A percentile compares a stretch with the other conserved stretches of the same genome.
These are phyloP conservation scores for Distichodus sexfasciatus DNA, from an alignment of 2,797 vertebrate genomes.

Conservation along the genomic window DNA sequence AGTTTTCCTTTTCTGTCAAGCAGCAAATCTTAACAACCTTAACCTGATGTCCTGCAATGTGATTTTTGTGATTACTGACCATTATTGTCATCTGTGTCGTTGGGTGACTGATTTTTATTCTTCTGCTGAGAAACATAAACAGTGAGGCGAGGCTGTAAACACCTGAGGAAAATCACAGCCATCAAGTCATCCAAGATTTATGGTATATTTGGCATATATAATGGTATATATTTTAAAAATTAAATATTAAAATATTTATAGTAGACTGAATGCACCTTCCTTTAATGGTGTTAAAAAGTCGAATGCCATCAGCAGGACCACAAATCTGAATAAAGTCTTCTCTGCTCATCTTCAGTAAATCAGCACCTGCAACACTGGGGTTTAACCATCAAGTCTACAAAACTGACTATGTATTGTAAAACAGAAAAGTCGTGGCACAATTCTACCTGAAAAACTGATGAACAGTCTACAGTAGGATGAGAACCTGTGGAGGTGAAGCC, in stretches of 20 bases:
- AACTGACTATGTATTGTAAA: neutral
- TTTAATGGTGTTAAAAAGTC: conserved; percentile 92
- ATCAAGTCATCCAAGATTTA: neutral
- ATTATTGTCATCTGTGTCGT: conserved; percentile 74
- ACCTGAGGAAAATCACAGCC: conserved; percentile 58
- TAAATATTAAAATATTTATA: neutral
- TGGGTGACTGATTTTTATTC: conserved; percentile 68
- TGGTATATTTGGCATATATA: too few species aligned
- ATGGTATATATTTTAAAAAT: too few species aligned
- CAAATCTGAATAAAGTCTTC: conserved; percentile 94
- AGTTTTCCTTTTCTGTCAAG: neutral
- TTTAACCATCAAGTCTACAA: neutral
- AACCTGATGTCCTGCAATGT: too few species aligned
- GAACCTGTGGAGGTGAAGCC: conserved; percentile 90
- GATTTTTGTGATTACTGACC: too few species aligned
- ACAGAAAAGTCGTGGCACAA: neutral
- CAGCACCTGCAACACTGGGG: conserved; percentile 75
- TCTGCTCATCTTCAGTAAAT: conserved; percentile 90
- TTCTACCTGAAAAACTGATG: conserved; percentile 86
- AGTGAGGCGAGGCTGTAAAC: conserved; percentile 87
- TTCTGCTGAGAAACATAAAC: conserved; percentile 92
- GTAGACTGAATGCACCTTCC: conserved; percentile 79
- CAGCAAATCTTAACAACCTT: too few species aligned
- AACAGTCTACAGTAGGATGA: conserved; percentile 88
- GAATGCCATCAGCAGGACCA: conserved; percentile 91